These are phyloP conservation scores for Seriola dumerili DNA, from an alignment of 2,113 vertebrate genomes.

Conservation along the genomic window DNA sequence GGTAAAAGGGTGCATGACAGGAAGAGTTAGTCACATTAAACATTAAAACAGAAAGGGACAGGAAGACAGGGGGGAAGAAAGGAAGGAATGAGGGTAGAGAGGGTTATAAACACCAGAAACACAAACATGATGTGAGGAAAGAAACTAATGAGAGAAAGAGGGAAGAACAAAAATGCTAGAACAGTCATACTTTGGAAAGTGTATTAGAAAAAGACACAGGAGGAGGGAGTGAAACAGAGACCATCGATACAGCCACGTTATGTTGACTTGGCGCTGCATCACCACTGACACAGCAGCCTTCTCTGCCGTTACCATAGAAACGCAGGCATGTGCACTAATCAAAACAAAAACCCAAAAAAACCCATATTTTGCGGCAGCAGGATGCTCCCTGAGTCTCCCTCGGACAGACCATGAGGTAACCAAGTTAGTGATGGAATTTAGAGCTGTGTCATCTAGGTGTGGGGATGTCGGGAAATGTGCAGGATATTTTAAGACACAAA, in stretches of 20 bases:
- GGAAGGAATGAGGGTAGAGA: background rate
- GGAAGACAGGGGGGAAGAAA: background rate
- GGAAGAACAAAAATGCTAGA: background rate
- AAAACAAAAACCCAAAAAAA: conserved; percentile 67
- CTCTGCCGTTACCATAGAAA: conserved; percentile 61
- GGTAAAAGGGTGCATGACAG: background rate
- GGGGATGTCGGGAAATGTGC: conserved; percentile 72
- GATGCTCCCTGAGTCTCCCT: conserved; percentile 62
- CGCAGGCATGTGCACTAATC: conserved; percentile 46
- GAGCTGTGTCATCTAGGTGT: conserved; percentile 77
- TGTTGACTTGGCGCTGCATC: conserved; percentile 55
- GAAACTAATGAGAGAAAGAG: background rate
- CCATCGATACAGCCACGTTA: conserved; percentile 46
- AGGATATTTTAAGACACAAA: conserved; percentile 63
- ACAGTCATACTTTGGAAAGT: conserved; percentile 11
- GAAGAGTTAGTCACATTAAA: background rate
- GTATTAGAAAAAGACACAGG: conserved; percentile 10
- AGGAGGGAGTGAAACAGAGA: conserved; percentile 7
- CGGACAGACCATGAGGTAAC: conserved; percentile 69
- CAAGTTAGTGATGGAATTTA: conserved; percentile 72
- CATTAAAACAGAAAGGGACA: background rate
- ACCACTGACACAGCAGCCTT: conserved; percentile 53
- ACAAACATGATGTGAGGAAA: background rate
- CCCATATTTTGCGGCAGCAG: conserved; percentile 54
- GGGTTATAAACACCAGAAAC: background rate